Base-by-base conservation (phyloP, 2,113 vertebrate species). In the Menidia beryllina region DNA sequence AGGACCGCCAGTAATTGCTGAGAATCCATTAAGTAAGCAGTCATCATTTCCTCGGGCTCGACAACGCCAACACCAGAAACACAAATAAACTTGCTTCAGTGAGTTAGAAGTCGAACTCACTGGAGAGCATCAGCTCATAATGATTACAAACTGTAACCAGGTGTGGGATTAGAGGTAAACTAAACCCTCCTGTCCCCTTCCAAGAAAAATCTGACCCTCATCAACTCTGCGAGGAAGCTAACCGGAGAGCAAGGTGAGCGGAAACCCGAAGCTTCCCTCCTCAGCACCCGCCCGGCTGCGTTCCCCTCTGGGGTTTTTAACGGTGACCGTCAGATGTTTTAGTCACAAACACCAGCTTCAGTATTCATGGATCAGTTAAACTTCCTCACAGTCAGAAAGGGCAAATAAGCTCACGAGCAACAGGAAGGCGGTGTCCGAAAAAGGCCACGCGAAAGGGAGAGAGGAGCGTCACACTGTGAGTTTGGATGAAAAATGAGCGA, bases 131-230 rank as follows among this genome's bases (percentile, higher is more conserved):
- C 15, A 39, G 60, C 20, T 38, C 20, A 19, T 73, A 66, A 79
- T 76, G 68, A 67, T 79, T 71, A 66, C 75, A 76, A 84, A 65
- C 51, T 65, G 41, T 71, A 59, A 66, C 75, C 66, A 72, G 69
- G 69, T 82, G 78, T 58, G 51, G 61, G 71, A 60, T 83, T 55
- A 75, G 24, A 65, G 23, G 26, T 3, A 12, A 17, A 68, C 7
- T 48, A 38, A 23, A 53, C 7, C 15, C 23, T 63, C 24, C 13
- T 50, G 36, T 58, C 51, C 1, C 6, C 13, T 56, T 72, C 36
- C 26, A 10, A 13, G 41, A 78, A 26, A 49, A 69, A 69, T 8
- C 10, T 54, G 53, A 52, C 53, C 0, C 0, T 56, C 43, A 62
- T 48, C 38, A 49, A 27, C 34, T 4, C 27, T 20, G 34, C 23